Conservation (phyloP, 2,113 vertebrate genomes). For the Grantiella picta region DNA sequence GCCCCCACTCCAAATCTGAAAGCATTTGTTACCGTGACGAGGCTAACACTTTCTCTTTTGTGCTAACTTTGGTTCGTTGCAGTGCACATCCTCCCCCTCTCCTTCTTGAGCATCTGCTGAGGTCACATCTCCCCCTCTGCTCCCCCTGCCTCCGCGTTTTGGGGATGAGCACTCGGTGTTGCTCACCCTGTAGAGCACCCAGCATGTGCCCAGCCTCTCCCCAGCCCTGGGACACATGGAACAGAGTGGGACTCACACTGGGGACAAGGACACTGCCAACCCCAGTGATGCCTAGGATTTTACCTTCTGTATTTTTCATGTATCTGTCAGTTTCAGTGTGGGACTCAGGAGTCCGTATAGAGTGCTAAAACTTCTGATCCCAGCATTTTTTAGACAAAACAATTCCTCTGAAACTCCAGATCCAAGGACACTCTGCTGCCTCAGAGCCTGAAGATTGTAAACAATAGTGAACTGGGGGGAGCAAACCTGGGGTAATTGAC, state of each 20-base stretch:
- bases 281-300: not conserved
- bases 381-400: no score
- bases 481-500: no score
- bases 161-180: fast-evolving
- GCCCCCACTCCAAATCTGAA: not conserved
- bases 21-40: not conserved
- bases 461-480: no score
- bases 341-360: no score
- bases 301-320: no score
- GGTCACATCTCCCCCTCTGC: not conserved
- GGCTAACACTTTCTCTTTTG: not conserved
- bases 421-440: no score
- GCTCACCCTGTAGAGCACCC: fast-evolving
- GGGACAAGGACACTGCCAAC: not conserved
- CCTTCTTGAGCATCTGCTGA: not conserved
- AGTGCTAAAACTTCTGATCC: no score
- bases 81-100: not conserved
- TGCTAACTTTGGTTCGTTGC: not conserved
- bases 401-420: no score
- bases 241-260: not conserved
- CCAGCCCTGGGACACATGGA: not conserved
- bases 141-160: fast-evolving
- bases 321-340: no score
- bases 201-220: fast-evolving
- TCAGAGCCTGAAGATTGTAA: no score